A percentile compares a stretch with the other conserved stretches of the same genome.
Conservation (phyloP, 2,113 vertebrate species). For the Oxyura jamaicensis region DNA sequence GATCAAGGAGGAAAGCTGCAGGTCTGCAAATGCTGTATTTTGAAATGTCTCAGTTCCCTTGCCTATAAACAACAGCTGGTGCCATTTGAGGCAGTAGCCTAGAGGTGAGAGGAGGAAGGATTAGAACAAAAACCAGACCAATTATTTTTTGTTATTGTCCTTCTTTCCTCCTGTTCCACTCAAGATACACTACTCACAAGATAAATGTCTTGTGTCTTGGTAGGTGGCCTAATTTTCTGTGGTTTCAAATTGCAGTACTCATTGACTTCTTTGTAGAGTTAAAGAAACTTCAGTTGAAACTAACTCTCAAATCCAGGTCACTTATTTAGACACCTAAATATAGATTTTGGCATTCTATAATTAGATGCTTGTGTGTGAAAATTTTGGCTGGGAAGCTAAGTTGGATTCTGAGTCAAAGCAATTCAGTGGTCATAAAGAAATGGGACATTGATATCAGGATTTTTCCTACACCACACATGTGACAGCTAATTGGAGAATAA, state of each 20-base stretch:
- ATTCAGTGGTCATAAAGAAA: background rate
- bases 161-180: background rate
- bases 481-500: background rate
- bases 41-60: background rate
- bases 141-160: background rate
- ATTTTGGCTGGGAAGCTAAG: background rate
- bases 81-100: background rate
- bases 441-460: background rate
- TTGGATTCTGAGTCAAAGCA: background rate
- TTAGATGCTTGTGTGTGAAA: background rate
- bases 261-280: background rate
- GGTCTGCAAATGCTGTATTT: background rate
- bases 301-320: conserved; percentile 20
- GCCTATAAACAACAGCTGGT: background rate
- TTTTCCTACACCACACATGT: background rate
- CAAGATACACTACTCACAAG: background rate
- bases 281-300: background rate
- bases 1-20: background rate
- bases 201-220: background rate
- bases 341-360: background rate
- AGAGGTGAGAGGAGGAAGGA: background rate
- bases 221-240: background rate
- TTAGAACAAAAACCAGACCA: background rate
- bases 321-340: conserved; percentile 19
- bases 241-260: background rate